phyloP scores from a whole-genome alignment of 2,113 vertebrate species.

The Mola mola region DNA sequence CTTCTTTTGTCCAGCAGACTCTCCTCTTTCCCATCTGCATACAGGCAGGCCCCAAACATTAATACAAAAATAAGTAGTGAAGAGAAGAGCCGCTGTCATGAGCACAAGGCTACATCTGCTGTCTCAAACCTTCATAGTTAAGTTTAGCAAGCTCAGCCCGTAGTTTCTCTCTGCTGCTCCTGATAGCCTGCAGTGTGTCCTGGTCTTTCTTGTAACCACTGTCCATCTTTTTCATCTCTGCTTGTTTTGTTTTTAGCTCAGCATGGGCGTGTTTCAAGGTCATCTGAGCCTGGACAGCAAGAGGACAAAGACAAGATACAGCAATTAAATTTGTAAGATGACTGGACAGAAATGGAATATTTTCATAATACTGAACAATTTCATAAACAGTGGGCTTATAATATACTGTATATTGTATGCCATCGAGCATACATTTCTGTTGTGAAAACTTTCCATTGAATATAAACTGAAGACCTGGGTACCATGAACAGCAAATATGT shows the following conservation, averaged over 20 bases:
- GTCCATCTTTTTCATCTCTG: constrained; percentile 92
- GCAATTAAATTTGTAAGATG: too few relatives aligned
- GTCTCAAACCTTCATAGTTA: constrained; percentile 87
- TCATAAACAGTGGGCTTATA: too few relatives aligned
- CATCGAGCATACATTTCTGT: too few relatives aligned
- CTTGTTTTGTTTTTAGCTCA: constrained; percentile 90
- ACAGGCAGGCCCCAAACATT: background rate
- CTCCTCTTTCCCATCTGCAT: constrained; percentile 86
- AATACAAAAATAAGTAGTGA: background rate
- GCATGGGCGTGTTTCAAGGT: constrained; percentile 90
- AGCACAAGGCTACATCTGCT: background rate
- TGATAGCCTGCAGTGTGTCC: constrained; percentile 82
- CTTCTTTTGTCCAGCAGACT: constrained; percentile 83
- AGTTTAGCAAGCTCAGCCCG: constrained; percentile 86
- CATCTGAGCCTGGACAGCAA: constrained; percentile 86
- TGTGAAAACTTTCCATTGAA: too few relatives aligned
- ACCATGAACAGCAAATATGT: rapidly evolving
- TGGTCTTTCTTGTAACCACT: constrained; percentile 88
- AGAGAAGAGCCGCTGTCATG: background rate
- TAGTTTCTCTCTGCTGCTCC: constrained; percentile 82
- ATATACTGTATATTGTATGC: too few relatives aligned
- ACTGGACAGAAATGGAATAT: too few relatives aligned
- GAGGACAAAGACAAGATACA: constrained; percentile 2
- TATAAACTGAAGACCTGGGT: too few relatives aligned
- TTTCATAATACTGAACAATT: too few relatives aligned